A percentile compares a stretch with the other conserved stretches of the same genome.
Conservation (phyloP, 2,888 invertebrate genomes). For the Syritta pipiens region DNA sequence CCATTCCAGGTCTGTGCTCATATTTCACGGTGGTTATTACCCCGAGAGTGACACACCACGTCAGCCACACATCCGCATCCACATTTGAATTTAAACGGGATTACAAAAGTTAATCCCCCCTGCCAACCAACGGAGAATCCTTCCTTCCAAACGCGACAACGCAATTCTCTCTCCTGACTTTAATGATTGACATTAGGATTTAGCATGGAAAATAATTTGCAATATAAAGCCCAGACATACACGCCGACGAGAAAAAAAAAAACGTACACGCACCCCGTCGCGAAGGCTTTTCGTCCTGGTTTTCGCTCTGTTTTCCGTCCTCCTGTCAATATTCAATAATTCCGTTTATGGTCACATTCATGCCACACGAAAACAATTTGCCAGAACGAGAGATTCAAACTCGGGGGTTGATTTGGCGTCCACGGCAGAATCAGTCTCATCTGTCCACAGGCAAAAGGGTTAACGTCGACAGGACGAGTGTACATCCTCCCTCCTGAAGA, state of each 20-base stretch:
- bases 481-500: too few species aligned
- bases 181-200: conserved; percentile 70
- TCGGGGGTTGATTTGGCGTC: conserved; percentile 44
- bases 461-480: conserved; percentile 45
- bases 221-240: conserved; percentile 52
- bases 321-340: conserved; percentile 69
- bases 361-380: conserved; percentile 66
- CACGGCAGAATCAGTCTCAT: neutral
- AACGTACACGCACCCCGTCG: conserved; percentile 45
- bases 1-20: conserved; percentile 31
- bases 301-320: too few species aligned
- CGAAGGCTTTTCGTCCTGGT: conserved; percentile 6
- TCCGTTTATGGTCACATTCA: conserved; percentile 69
- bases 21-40: conserved; percentile 61
- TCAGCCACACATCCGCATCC: conserved; percentile 32
- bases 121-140: too few species aligned
- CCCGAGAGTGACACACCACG: conserved; percentile 46
- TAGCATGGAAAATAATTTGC: conserved; percentile 68
- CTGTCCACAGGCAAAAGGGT: conserved; percentile 48
- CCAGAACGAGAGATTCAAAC: conserved; percentile 34
- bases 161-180: conserved; percentile 50
- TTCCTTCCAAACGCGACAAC: too few species aligned
- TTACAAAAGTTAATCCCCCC: conserved; percentile 65
- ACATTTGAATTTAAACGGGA: conserved; percentile 60
- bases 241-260: conserved; percentile 31